These are phyloP conservation scores for Cryptus viduatorius DNA, from an alignment of 2,888 invertebrate species.

Conservation along the genomic window DNA sequence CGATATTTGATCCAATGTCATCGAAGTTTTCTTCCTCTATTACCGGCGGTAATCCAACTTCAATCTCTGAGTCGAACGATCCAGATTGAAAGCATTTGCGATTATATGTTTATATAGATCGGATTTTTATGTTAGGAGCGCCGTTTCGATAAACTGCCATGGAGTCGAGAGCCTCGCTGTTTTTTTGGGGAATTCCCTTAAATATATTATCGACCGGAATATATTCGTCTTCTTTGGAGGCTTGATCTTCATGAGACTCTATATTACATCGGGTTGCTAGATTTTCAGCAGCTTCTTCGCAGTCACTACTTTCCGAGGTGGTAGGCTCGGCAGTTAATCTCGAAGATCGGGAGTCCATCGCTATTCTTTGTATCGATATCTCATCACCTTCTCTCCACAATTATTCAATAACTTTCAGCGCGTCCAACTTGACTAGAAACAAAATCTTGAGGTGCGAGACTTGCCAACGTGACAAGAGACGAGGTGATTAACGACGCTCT, in stretches of 20 bases:
- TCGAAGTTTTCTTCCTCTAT: background rate
- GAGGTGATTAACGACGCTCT: conserved; percentile 9
- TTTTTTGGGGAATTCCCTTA: background rate
- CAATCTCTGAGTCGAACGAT: background rate
- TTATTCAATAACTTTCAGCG: conserved; percentile 9
- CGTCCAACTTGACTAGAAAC: background rate
- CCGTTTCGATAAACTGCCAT: background rate
- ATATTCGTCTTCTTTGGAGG: background rate
- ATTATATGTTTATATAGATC: background rate
- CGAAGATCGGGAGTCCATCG: background rate
- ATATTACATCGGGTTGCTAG: background rate
- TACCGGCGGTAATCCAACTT: background rate
- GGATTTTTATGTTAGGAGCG: background rate
- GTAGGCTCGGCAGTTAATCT: background rate
- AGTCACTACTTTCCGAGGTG: background rate
- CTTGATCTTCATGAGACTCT: background rate
- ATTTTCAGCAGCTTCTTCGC: background rate
- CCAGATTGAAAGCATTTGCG: background rate
- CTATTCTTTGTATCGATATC: conserved; percentile 17
- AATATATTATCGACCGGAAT: background rate
- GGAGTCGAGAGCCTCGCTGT: background rate
- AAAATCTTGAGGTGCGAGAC: conserved; percentile 8
- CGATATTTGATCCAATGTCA: background rate
- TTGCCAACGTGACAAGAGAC: background rate
- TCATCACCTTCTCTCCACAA: conserved; percentile 29